Conservation (phyloP, 53 echinoderm and acorn worm species). For the Zoroaster sp. region DNA sequence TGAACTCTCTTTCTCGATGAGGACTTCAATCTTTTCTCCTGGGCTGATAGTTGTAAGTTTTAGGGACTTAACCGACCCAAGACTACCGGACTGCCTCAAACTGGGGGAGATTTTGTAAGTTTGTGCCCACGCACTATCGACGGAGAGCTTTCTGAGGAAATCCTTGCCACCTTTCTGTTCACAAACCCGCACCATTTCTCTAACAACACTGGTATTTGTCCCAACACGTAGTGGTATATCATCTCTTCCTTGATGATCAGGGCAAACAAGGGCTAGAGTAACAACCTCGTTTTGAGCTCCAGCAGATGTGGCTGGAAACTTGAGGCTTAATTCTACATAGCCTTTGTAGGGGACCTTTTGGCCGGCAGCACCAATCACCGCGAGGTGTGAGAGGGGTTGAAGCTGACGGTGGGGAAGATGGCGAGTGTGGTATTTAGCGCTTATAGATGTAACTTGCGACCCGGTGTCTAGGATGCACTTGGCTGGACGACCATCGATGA, state of each 20-base stretch:
- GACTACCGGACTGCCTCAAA: neutral
- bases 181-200: conserved; percentile 21
- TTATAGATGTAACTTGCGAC: conserved; percentile 24
- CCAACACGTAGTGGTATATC: conserved; percentile 32
- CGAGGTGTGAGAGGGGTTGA: neutral
- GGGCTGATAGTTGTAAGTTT: neutral
- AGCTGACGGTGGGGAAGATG: neutral
- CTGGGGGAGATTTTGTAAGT: neutral
- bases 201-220: conserved; percentile 61
- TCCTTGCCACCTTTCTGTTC: conserved; percentile 15
- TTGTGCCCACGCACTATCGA: conserved; percentile 27
- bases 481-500: conserved; percentile 10
- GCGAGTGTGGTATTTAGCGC: neutral
- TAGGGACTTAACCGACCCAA: neutral
- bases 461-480: conserved; percentile 48
- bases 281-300: too few species aligned
- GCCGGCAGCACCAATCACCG: conserved; percentile 5
- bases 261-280: neutral
- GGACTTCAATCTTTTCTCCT: conserved; percentile 2
- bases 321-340: neutral
- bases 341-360: neutral
- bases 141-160: neutral
- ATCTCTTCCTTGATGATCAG: neutral
- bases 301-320: conserved; percentile 9
- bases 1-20: neutral